phyloP scores from a whole-genome alignment of 2,888 invertebrate species.

The Acrobasis suavella region DNA sequence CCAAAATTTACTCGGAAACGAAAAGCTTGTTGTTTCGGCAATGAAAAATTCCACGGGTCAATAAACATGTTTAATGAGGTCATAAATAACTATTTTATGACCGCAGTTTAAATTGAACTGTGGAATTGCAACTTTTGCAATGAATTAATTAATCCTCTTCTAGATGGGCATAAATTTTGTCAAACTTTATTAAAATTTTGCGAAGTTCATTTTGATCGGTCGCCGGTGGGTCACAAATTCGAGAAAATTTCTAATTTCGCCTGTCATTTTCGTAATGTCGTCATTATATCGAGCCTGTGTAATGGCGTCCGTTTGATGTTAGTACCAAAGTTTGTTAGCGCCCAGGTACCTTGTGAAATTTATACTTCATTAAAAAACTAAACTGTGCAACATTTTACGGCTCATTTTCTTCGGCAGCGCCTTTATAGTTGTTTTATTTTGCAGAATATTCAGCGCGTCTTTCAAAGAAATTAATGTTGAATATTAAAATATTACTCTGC shows the following conservation, averaged over 20 bases:
- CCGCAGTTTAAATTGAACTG: slow-evolving; percentile 51
- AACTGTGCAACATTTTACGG: slow-evolving; percentile 8
- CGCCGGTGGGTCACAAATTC: slow-evolving; percentile 50
- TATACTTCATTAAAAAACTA: slow-evolving; percentile 25
- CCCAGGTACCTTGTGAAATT: slow-evolving; percentile 21
- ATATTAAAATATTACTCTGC: not conserved
- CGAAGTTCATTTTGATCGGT: slow-evolving; percentile 57
- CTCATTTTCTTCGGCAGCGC: slow-evolving; percentile 5
- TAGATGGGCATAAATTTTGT: slow-evolving; percentile 51
- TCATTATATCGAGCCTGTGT: slow-evolving; percentile 42
- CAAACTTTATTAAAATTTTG: slow-evolving; percentile 62
- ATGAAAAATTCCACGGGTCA: slow-evolving; percentile 29
- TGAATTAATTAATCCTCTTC: slow-evolving; percentile 59
- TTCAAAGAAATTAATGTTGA: slow-evolving; percentile 1
- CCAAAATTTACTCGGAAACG: slow-evolving; percentile 19
- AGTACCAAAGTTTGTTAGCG: slow-evolving; percentile 31
- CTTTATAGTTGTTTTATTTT: slow-evolving; percentile 3
- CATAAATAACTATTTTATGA: slow-evolving; percentile 54
- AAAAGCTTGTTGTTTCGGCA: slow-evolving; percentile 22
- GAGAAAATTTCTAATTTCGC: slow-evolving; percentile 57
- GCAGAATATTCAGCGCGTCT: not conserved
- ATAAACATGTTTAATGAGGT: slow-evolving; percentile 43
- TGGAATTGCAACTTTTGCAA: slow-evolving; percentile 58
- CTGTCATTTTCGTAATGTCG: slow-evolving; percentile 61
- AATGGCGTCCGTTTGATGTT: slow-evolving; percentile 26